phyloP scores from a whole-genome alignment of 2,797 vertebrate species.

The Paratrypauchen microcephalus region DNA sequence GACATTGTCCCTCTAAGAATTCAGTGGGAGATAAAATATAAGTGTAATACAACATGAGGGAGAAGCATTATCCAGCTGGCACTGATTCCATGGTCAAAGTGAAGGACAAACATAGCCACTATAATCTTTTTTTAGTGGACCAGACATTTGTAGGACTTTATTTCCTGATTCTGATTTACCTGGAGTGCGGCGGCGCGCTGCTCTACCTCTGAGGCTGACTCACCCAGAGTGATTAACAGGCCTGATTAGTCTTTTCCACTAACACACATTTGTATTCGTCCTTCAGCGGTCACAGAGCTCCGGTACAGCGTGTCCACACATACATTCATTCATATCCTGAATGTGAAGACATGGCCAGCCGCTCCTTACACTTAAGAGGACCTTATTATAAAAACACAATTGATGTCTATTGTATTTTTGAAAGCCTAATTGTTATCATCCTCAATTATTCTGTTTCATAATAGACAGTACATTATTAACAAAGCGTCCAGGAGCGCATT shows the following conservation, averaged over 20 bases:
- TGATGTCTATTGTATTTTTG: slow-evolving; percentile 52
- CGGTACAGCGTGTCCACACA: slow-evolving; percentile 9
- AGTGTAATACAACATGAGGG: slow-evolving; percentile 68
- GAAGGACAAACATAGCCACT: slow-evolving; percentile 65
- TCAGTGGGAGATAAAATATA: slow-evolving; percentile 67
- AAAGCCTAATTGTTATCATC: slow-evolving; percentile 54
- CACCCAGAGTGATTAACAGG: slow-evolving; percentile 65
- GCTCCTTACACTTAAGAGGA: slow-evolving; percentile 14
- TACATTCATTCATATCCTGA: slow-evolving; percentile 8
- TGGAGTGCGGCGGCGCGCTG: slow-evolving; percentile 55
- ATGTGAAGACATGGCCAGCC: slow-evolving; percentile 10
- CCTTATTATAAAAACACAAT: slow-evolving; percentile 48
- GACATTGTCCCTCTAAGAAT: slow-evolving; percentile 62
- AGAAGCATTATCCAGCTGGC: slow-evolving; percentile 54
- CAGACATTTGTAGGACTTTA: slow-evolving; percentile 65
- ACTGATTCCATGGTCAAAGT: slow-evolving; percentile 72
- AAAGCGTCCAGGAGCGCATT: slow-evolving; percentile 62
- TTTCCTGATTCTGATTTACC: slow-evolving; percentile 67
- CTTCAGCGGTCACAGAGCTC: slow-evolving; percentile 33
- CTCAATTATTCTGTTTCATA: slow-evolving; percentile 54
- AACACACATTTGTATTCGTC: slow-evolving; percentile 38
- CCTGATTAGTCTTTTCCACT: slow-evolving; percentile 61
- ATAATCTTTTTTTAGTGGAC: slow-evolving; percentile 65
- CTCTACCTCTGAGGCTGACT: slow-evolving; percentile 59
- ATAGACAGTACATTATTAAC: slow-evolving; percentile 68